Base-by-base conservation (phyloP, 1,140 invertebrate species). In the Liolophura sinensis region DNA sequence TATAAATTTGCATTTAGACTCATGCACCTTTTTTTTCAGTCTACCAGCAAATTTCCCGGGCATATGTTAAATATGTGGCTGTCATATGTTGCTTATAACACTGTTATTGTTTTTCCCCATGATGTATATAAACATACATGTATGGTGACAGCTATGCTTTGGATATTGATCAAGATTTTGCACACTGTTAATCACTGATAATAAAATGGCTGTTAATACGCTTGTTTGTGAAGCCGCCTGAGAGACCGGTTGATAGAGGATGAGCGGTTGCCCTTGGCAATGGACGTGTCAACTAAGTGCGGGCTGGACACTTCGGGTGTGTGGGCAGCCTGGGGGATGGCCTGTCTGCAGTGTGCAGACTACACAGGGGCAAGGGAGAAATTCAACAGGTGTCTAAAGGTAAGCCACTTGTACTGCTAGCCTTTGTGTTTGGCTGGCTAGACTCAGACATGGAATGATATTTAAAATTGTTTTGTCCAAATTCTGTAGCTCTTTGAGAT, bases 281-380 rank as follows among this genome's bases (percentile, higher is more conserved):
- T 95, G 62, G 92, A 95, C 73, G 90, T 96, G 16, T 93, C 93
- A 1, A 86, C 93, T 0, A 96, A 96, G 83, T 91, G 89, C 67
- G 93, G 93, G 4, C 82, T 95, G 31, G 90, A 93, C 22, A 89
- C 90, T 31, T 87, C 88, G 58, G 91, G 90, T 24, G 91, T 95
- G 0, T 92, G 93, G 88, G 91, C 91, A 1, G 91, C 91, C 0
- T 95, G 94, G 92, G 94, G 93, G 0, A 90, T 93, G 78, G 89
- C 91, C 51, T 94, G 91, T 75, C 82, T 96, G 0, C 90, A 90
- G 70, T 89, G 91, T 1, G 92, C 93, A 0, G 89, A 92, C 73
- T 92, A 85, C 79, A 87, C 86, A 64, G 89, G 86, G 72, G 93
- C 93, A 0, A 85, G 92, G 40, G 89, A 90, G 65, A 86, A 86